A percentile compares a stretch with the other conserved stretches of the same genome.
Conservation (phyloP, 1,140 invertebrate species). For the Drosophila dunni region DNA sequence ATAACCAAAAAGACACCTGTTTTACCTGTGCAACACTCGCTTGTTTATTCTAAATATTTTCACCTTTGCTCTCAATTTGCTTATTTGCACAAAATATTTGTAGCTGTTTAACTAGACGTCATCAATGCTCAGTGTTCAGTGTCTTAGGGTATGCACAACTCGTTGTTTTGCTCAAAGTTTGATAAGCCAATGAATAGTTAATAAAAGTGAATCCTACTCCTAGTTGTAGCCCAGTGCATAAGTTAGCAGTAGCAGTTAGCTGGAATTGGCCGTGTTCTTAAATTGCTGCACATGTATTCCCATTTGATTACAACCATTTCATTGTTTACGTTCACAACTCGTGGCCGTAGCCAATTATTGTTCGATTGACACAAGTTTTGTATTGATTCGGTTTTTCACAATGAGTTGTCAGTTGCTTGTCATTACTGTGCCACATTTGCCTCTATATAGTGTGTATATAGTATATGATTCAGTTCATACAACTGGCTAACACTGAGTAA, state of each 20-base stretch:
- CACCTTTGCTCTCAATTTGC: slow-evolving; percentile 67
- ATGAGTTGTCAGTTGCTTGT: slow-evolving; percentile 23
- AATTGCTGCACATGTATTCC: slow-evolving; percentile 1
- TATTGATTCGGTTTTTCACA: slow-evolving; percentile 67
- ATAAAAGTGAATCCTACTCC: too few relatives aligned
- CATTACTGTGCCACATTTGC: slow-evolving; percentile 18
- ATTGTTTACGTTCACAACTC: slow-evolving; percentile 30
- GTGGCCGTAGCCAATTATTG: slow-evolving; percentile 46
- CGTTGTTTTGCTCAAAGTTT: not conserved
- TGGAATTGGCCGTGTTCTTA: not conserved
- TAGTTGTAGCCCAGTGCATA: too few relatives aligned
- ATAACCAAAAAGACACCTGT: not conserved
- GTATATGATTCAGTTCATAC: not conserved
- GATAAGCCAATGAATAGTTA: too few relatives aligned
- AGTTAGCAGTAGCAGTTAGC: not conserved
- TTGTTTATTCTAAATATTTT: slow-evolving; percentile 54
- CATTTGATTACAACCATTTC: not conserved
- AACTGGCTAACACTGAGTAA: slow-evolving; percentile 6
- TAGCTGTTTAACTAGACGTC: slow-evolving; percentile 11
- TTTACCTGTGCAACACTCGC: not conserved
- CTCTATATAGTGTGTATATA: not conserved
- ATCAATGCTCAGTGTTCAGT: not conserved
- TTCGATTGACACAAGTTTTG: slow-evolving; percentile 68
- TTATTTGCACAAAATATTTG: slow-evolving; percentile 16
- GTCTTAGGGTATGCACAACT: not conserved